phyloP scores from a whole-genome alignment of 1,140 invertebrate species.

The Sitobion miscanthi region DNA sequence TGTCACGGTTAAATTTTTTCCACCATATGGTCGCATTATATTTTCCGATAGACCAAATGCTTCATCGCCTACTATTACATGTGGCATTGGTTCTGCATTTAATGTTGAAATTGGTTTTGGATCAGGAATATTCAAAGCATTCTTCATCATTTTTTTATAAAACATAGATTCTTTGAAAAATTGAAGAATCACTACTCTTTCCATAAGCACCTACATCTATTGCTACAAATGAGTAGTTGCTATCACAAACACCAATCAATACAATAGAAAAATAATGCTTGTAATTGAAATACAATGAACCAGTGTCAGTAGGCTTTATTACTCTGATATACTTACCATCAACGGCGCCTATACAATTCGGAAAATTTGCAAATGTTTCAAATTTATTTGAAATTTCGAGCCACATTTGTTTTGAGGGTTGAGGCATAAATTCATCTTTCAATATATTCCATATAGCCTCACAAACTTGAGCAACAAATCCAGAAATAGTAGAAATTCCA shows the following conservation, averaged over 20 bases:
- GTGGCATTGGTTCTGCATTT: slow-evolving; percentile 3
- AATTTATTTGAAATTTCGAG: slow-evolving; percentile 36
- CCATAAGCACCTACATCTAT: slow-evolving; percentile 42
- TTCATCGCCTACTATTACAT: slow-evolving; percentile 62
- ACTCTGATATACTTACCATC: slow-evolving; percentile 55
- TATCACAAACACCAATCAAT: background rate
- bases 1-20: slow-evolving; percentile 45
- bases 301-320: slow-evolving; percentile 61
- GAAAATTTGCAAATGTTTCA: slow-evolving; percentile 38
- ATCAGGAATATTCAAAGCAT: background rate
- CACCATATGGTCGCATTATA: slow-evolving; percentile 61
- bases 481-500: slow-evolving; percentile 58
- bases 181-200: slow-evolving; percentile 46
- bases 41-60: slow-evolving; percentile 62
- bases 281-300: slow-evolving; percentile 64
- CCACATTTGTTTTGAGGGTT: slow-evolving; percentile 54
- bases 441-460: slow-evolving; percentile 58
- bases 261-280: slow-evolving; percentile 65
- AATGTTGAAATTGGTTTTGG: slow-evolving; percentile 12
- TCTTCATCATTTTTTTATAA: slow-evolving; percentile 38
- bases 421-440: slow-evolving; percentile 57
- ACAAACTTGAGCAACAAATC: slow-evolving; percentile 58
- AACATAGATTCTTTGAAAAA: slow-evolving; percentile 48
- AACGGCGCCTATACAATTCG: slow-evolving; percentile 8
- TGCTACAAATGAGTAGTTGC: slow-evolving; percentile 25